Conservation (phyloP, 1,140 invertebrate species). For the Bilobella aurantiaca region DNA sequence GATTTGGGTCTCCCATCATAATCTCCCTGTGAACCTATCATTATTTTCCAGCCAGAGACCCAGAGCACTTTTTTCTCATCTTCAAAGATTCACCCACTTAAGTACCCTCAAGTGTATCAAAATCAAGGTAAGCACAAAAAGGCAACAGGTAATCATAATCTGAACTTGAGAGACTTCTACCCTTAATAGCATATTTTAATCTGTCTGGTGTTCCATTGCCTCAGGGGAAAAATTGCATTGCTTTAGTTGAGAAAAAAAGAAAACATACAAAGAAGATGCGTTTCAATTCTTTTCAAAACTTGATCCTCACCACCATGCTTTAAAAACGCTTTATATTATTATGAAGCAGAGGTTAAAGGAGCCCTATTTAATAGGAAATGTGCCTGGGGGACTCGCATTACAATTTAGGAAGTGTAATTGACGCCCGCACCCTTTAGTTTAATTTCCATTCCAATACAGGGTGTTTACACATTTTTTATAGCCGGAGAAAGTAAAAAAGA, state of each 20-base stretch:
- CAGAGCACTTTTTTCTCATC: constrained; percentile 1
- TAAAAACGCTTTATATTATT: too few species aligned
- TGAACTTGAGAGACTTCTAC: neutral
- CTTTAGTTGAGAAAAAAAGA: neutral
- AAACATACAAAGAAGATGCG: neutral
- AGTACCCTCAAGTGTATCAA: neutral
- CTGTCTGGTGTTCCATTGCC: constrained; percentile 1
- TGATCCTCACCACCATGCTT: too few species aligned
- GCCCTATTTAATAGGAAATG: too few species aligned
- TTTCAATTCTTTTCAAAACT: too few species aligned
- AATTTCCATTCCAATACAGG: too few species aligned
- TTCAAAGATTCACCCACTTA: constrained; percentile 5
- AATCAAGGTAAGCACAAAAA: too few species aligned
- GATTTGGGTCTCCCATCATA: neutral
- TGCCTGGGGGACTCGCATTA: too few species aligned
- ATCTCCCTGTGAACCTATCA: neutral
- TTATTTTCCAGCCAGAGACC: neutral
- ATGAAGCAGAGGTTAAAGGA: too few species aligned
- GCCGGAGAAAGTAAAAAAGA: too few species aligned
- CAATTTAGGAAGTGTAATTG: too few species aligned
- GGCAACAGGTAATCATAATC: constrained; percentile 7
- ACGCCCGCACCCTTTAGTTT: too few species aligned
- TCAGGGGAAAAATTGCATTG: neutral
- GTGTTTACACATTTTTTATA: too few species aligned
- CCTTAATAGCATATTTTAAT: constrained; percentile 8